Evolutionary conservation across 2,113 vertebrate genomes (phyloP), one percentile per base, ranked within the genome.

Genomic region (Cynocephalus volans): DNA sequence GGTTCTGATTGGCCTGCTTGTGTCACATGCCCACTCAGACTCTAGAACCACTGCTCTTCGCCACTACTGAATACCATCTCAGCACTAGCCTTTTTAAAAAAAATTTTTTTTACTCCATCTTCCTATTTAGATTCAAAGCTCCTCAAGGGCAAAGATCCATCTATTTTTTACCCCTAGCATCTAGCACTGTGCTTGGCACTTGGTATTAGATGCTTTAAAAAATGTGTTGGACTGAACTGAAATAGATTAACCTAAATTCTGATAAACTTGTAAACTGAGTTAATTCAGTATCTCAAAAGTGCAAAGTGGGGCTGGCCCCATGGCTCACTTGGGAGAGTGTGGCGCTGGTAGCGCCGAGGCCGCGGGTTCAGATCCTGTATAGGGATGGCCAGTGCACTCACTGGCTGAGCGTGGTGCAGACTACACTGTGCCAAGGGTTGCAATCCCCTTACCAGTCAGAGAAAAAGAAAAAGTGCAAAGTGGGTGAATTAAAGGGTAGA

Each of bases 231-330:
- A 70, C 41, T 67, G 24, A 89, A 77, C 31, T 93, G 52, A 85
- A 94, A 80, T 69, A 67, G 58, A 92, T 26, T 45, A 72, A 93
- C 26, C 21, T 75, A 60, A 94, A 89, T 14, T 88, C 50, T 70
- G 41, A 76, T 36, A 17, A 33, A 64, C 18, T 5, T 89, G 26
- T 76, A 92, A 96, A 76, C 1, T 58, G 60, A 92, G 58, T 77
- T 52, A 75, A 64, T 92, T 76, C 31, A 81, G 5, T 50, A 77
- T 82, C 54, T 81, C 62, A 50, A 72, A 81, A 80, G 48, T 72
- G 0, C 58, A 96, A 41, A 41, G 41, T 41, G 41, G 41, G 41
- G 41, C 41, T 4, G 4, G 41, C 41, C 41, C 41, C 41, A 41
- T 41, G 41, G 41, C 41, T 41, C 41, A 41, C 41, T 41, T 41